A percentile compares a stretch with the other conserved stretches of the same genome.
These are phyloP conservation scores for Macquaria ambigua DNA, from an alignment of 2,113 vertebrate species.

Conservation along the genomic window DNA sequence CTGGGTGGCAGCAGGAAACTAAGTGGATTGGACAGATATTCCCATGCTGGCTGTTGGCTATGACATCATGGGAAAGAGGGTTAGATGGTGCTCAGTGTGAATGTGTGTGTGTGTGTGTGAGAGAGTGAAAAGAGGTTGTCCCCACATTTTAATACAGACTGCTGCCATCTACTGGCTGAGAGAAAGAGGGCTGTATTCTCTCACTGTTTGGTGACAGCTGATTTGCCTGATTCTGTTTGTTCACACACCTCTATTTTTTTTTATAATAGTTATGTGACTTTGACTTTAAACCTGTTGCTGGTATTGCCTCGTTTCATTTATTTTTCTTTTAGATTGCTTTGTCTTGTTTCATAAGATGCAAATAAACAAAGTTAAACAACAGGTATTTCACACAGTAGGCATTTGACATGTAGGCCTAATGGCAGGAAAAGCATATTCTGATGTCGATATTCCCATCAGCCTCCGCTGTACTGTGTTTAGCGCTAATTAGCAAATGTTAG, in stretches of 20 bases:
- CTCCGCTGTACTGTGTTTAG: too few species aligned
- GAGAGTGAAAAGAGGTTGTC: neutral
- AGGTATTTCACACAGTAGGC: neutral
- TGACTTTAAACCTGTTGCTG: neutral
- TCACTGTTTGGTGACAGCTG: neutral
- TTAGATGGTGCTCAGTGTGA: neutral
- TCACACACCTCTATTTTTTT: neutral
- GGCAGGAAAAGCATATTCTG: neutral
- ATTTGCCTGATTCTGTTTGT: neutral
- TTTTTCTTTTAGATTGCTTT: neutral
- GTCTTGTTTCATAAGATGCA: neutral
- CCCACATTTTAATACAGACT: slow-evolving; percentile 18
- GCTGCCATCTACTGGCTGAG: slow-evolving; percentile 74
- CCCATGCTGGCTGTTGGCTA: slow-evolving; percentile 50
- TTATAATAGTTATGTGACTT: neutral
- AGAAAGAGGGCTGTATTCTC: neutral
- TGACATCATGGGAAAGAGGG: slow-evolving; percentile 65
- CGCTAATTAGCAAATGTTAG: neutral
- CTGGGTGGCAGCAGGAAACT: slow-evolving; percentile 34
- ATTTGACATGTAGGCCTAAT: neutral
- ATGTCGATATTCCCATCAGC: too few species aligned
- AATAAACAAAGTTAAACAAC: neutral
- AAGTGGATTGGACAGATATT: slow-evolving; percentile 66
- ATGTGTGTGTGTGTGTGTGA: slow-evolving; percentile 9
- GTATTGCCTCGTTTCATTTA: neutral